Evolutionary conservation across 1,140 invertebrate species (phyloP).

Genomic region (Drosophila erecta): DNA sequence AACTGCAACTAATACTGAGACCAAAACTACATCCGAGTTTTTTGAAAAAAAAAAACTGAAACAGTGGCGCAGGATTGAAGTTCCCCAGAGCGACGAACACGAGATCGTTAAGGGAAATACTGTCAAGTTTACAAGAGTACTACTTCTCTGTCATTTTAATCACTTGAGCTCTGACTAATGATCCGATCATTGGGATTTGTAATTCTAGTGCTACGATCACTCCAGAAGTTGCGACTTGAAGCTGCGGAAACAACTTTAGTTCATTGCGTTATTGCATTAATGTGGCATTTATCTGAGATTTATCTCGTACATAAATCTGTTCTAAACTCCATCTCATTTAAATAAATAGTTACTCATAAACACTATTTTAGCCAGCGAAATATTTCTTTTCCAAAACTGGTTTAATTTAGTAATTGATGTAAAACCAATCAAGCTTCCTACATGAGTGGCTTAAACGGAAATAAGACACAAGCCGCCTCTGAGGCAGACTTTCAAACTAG

Average conservation of each 20-base stretch:
- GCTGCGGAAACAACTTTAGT: conserved; percentile 21
- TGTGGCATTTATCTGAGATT: neutral
- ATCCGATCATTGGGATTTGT: conserved; percentile 12
- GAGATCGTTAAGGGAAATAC: conserved; percentile 49
- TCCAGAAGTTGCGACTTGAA: conserved; percentile 9
- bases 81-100: conserved; percentile 43
- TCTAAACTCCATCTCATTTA: too few species aligned
- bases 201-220: conserved; percentile 25
- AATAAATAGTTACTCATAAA: too few species aligned
- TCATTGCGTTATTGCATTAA: neutral
- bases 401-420: conserved; percentile 6
- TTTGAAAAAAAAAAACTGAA: neutral
- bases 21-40: conserved; percentile 34
- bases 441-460: neutral
- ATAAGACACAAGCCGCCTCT: conserved; percentile 4
- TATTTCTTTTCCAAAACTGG: too few species aligned
- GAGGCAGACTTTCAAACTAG: conserved; percentile 15
- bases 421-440: conserved; percentile 14
- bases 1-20: conserved; percentile 8
- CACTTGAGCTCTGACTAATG: conserved; percentile 40
- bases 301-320: too few species aligned
- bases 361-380: too few species aligned
- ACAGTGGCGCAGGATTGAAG: conserved; percentile 38
- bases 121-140: conserved; percentile 14
- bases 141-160: conserved; percentile 9